Percentiles rank a stretch among this genome's conserved stretches.
phyloP scores from a whole-genome alignment of 2,797 vertebrate genomes.

The Oreochromis grahami region DNA sequence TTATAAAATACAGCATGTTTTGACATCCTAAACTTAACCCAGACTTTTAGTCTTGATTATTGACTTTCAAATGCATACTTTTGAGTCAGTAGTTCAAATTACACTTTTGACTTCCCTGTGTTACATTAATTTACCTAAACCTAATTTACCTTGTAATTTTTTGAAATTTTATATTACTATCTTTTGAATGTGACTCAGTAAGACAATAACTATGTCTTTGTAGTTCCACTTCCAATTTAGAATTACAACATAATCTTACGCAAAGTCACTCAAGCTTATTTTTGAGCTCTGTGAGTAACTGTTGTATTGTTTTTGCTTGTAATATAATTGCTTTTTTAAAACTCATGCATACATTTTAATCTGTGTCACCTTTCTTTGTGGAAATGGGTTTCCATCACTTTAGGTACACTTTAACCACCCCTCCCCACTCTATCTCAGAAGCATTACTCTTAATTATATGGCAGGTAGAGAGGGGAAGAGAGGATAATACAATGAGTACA shows the following conservation, averaged over 20 bases:
- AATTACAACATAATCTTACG: background rate
- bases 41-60: background rate
- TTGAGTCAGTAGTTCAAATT: background rate
- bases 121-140: background rate
- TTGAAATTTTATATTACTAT: background rate
- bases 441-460: slow-evolving; percentile 24
- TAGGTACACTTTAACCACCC: background rate
- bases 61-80: background rate
- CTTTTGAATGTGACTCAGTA: background rate
- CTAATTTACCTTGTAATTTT: background rate
- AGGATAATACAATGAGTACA: slow-evolving; percentile 35
- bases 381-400: background rate
- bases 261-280: background rate
- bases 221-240: background rate
- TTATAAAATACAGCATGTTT: background rate
- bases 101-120: background rate
- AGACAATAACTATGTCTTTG: background rate
- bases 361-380: background rate
- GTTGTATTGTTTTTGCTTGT: background rate
- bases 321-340: background rate
- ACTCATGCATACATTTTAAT: background rate
- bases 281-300: background rate
- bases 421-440: background rate
- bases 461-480: background rate
- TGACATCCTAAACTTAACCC: background rate